These are phyloP conservation scores for Chelonus insularis DNA, from an alignment of 1,140 invertebrate genomes.

Conservation along the genomic window DNA sequence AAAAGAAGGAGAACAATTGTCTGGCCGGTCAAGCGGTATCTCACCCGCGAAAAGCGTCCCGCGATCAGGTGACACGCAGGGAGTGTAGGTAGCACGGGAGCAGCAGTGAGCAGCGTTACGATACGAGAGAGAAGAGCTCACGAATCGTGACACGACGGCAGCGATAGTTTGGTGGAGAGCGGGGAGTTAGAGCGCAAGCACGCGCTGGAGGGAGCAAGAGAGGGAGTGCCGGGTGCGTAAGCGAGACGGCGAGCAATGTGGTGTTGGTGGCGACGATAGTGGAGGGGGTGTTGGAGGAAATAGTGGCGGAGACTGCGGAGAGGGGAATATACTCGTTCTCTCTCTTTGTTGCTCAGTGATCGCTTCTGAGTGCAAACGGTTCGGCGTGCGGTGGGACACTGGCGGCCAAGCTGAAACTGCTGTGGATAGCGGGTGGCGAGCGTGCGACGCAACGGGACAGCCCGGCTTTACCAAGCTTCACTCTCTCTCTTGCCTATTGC, in stretches of 20 bases:
- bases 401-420: constrained; percentile 38
- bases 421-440: constrained; percentile 35
- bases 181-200: constrained; percentile 23
- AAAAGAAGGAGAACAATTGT: constrained; percentile 41
- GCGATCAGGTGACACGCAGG: constrained; percentile 52
- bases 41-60: constrained; percentile 57
- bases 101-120: not conserved
- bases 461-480: constrained; percentile 29
- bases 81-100: constrained; percentile 19
- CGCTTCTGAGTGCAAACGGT: constrained; percentile 58
- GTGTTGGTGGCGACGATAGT: constrained; percentile 22
- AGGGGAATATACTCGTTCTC: constrained; percentile 21
- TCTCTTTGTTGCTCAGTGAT: constrained; percentile 33
- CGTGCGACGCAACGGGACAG: constrained; percentile 50
- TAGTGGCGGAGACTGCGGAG: constrained; percentile 29
- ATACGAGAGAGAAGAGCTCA: constrained; percentile 20
- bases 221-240: constrained; percentile 21
- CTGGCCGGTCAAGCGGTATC: constrained; percentile 53
- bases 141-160: constrained; percentile 21
- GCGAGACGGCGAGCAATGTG: constrained; percentile 9
- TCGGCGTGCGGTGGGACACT: constrained; percentile 59
- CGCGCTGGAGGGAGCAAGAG: constrained; percentile 23
- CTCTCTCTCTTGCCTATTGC: not conserved
- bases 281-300: constrained; percentile 30
- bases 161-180: not conserved